Base-by-base conservation (phyloP, 92 coral and sea anemone genomes). In the Porites divaricata region DNA sequence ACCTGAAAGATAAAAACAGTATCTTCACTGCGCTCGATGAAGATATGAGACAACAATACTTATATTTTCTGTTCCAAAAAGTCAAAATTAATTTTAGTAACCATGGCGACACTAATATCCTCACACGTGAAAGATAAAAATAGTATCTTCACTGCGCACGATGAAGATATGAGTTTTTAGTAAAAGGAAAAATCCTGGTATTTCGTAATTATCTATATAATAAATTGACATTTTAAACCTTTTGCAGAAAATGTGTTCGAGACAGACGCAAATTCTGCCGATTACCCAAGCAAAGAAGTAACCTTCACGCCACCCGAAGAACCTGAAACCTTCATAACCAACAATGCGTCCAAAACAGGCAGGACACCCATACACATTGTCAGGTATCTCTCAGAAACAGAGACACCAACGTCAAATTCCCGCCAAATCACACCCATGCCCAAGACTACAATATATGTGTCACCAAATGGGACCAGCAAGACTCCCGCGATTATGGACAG, bases 351-450 rank as follows among this genome's bases (percentile, higher is more conserved):
- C 15, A 75, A 64, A 57, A 26, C 70, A 19, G 85, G 81, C 73
- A 80, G 90, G 22, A 86, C 90, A 28, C 90, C 93, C 4, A 77
- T 75, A 7, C 88, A 86, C 50, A 64, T 84, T 57, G 81, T 90
- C 23, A 74, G 67, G 17, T 81, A 88, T 71, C 72, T 81, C n/a
- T 83, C 94, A 26, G 90, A 91, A 75, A 78, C 78, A 11, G 95
- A 89, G 67, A 91, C 95, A 8, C 95, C 95, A n/a, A 75, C 95
- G n/a, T 90, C 95, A 13, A 84, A 90, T 14, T 85, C 87, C 68
- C 86, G 89, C 75, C 81, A 78, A 49, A 81, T 81, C 11, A 91
- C 92, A 25, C 97, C 97, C 50, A 68, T 88, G 88, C 93, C 90
- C 12, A 90, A 90, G 45, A 91, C 93, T 77, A 93, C 94, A 80